Conservation (phyloP, 2,797 vertebrate genomes). For the Ptychadena robeensis region DNA sequence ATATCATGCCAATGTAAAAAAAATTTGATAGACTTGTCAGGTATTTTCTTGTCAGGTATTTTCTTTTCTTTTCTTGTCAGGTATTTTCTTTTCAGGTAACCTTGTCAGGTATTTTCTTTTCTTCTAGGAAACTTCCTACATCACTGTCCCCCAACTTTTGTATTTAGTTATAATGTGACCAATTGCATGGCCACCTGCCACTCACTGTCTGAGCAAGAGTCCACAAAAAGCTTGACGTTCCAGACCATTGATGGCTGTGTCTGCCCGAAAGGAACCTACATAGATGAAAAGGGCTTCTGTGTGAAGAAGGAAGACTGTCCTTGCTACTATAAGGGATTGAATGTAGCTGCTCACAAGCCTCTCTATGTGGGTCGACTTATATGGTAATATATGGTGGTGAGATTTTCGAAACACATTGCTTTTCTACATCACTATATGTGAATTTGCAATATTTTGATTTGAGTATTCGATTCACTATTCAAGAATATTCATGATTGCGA, state of each 20-base stretch:
- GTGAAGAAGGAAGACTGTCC: constrained; percentile 78
- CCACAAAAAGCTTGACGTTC: constrained; percentile 77
- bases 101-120: constrained; percentile 66
- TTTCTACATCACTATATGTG: no score
- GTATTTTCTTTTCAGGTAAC: no score
- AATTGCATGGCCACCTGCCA: constrained; percentile 79
- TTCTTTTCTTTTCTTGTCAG: no score
- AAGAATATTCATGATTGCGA: no score
- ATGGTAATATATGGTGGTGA: constrained; percentile 79
- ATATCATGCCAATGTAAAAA: no score
- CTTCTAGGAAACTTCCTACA: constrained; percentile 68
- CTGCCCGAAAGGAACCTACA: constrained; percentile 78
- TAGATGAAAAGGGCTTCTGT: constrained; percentile 80
- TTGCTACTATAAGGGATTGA: constrained; percentile 79
- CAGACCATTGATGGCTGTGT: constrained; percentile 82
- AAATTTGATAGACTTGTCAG: no score
- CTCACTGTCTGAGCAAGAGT: constrained; percentile 73
- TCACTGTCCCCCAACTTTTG: constrained; percentile 77
- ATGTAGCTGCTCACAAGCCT: constrained; percentile 77
- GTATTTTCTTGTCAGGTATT: no score
- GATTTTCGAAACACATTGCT: no score
- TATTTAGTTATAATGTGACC: constrained; percentile 76
- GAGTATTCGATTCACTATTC: no score
- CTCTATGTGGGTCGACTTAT: constrained; percentile 74
- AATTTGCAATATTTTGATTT: no score